A percentile compares a stretch with the other conserved stretches of the same genome.
Evolutionary conservation across 2,113 vertebrate genomes (phyloP).

Genomic region (Stictonetta naevosa): DNA sequence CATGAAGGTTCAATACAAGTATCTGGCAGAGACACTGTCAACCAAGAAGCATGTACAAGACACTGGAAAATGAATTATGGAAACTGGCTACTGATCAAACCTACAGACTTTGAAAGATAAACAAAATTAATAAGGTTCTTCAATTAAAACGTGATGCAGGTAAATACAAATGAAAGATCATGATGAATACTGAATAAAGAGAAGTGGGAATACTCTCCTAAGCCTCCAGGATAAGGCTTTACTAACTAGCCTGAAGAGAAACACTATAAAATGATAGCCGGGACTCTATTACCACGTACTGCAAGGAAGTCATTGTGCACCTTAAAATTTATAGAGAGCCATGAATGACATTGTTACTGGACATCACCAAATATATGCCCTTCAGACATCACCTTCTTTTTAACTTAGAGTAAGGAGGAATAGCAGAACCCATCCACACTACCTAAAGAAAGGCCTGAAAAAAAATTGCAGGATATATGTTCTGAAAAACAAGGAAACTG

Average conservation of each 20-base stretch:
- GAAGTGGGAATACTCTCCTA: not conserved
- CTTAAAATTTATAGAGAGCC: not conserved
- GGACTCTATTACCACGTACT: not conserved
- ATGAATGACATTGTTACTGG: not conserved
- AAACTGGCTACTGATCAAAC: not conserved
- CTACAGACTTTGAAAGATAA: not conserved
- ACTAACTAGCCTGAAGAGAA: not conserved
- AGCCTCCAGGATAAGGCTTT: not conserved
- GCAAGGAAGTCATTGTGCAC: not conserved
- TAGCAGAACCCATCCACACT: not conserved
- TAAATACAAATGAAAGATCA: not conserved
- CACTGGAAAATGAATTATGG: not conserved
- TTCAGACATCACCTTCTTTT: not conserved
- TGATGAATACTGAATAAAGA: not conserved
- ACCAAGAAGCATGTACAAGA: not conserved
- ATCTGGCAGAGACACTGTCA: not conserved
- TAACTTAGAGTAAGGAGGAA: not conserved
- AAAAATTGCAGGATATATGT: not conserved
- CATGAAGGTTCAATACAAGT: fast-evolving
- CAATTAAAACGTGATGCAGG: not conserved
- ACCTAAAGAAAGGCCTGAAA: not conserved
- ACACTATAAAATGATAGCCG: not conserved
- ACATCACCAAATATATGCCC: not conserved
- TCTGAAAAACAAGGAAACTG: not conserved
- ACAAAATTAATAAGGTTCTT: not conserved